These are phyloP conservation scores for Cryptotis parvus DNA, from an alignment of 2,113 vertebrate genomes.

Conservation along the genomic window DNA sequence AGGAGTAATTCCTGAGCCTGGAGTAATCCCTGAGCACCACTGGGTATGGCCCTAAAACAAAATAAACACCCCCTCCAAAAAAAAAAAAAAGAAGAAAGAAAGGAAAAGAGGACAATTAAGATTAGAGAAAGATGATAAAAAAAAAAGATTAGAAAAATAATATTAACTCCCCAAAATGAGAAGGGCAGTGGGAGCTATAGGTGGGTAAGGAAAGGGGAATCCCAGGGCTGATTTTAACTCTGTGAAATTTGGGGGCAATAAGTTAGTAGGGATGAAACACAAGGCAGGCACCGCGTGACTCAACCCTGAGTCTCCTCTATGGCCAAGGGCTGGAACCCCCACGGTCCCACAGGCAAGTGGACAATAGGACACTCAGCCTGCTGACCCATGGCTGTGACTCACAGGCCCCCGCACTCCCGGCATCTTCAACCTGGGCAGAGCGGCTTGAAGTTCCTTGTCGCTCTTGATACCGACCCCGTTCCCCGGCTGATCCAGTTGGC, in stretches of 20 bases:
- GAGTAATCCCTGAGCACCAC: too few species aligned
- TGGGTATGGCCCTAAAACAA: too few species aligned
- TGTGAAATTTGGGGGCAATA: neutral
- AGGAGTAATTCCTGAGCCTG: too few species aligned
- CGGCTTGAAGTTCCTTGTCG: neutral
- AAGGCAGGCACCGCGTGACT: slow-evolving; percentile 21
- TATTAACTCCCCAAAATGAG: neutral
- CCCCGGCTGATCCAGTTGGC: slow-evolving; percentile 18
- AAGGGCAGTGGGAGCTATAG: neutral
- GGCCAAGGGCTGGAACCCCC: too few species aligned
- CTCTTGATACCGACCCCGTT: slow-evolving; percentile 51
- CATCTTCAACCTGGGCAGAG: slow-evolving; percentile 62
- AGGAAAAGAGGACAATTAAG: neutral
- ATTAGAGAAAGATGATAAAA: too few species aligned
- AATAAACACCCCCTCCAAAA: too few species aligned
- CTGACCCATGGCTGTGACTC: slow-evolving; percentile 61
- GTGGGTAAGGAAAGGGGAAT: neutral
- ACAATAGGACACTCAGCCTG: slow-evolving; percentile 71
- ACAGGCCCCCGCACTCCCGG: slow-evolving; percentile 29
- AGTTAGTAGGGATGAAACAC: neutral
- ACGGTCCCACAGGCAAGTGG: neutral
- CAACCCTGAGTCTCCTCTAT: neutral
- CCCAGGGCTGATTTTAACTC: neutral
- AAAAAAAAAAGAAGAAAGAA: neutral
- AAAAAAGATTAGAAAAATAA: too few species aligned